A percentile compares a stretch with the other conserved stretches of the same genome.
These are phyloP conservation scores for Terebella lapidaria DNA, from an alignment of 2,888 invertebrate genomes.

Conservation along the genomic window DNA sequence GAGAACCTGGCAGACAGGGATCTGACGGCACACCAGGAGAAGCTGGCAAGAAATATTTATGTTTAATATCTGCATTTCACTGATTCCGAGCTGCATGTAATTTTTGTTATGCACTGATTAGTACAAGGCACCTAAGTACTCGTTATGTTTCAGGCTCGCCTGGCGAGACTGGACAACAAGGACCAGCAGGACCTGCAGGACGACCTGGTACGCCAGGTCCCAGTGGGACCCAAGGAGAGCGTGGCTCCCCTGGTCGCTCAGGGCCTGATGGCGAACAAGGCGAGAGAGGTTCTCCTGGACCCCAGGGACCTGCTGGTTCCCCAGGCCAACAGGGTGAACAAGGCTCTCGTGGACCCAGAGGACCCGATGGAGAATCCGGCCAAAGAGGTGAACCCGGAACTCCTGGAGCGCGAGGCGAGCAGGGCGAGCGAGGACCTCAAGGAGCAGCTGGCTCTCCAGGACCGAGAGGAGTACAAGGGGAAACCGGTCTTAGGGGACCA, in stretches of 20 bases:
- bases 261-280: constrained; percentile 22
- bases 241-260: constrained; percentile 30
- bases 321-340: constrained; percentile 4
- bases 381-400: constrained; percentile 17
- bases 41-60: too few species aligned
- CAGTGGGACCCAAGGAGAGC: constrained; percentile 2
- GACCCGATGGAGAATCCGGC: constrained; percentile 7
- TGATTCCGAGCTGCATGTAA: too few species aligned
- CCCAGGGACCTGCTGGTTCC: constrained; percentile 14
- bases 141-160: too few species aligned
- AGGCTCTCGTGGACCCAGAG: constrained; percentile 15
- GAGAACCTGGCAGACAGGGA: constrained; percentile 26
- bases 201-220: constrained; percentile 9
- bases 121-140: too few species aligned
- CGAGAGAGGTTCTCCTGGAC: constrained; percentile 20
- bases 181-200: constrained; percentile 7
- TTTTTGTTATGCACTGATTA: too few species aligned
- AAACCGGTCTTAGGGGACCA: constrained; percentile 7
- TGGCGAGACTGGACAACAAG: too few species aligned
- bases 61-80: too few species aligned
- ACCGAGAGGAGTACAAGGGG: constrained; percentile 1
- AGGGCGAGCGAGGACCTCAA: constrained; percentile 24
- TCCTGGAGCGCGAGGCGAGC: neutral
- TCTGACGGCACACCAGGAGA: constrained; percentile 13
- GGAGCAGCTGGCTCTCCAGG: constrained; percentile 53